A percentile compares a stretch with the other conserved stretches of the same genome.
These are phyloP conservation scores for Sphaeramia orbicularis DNA, from an alignment of 2,797 vertebrate species.

Conservation along the genomic window DNA sequence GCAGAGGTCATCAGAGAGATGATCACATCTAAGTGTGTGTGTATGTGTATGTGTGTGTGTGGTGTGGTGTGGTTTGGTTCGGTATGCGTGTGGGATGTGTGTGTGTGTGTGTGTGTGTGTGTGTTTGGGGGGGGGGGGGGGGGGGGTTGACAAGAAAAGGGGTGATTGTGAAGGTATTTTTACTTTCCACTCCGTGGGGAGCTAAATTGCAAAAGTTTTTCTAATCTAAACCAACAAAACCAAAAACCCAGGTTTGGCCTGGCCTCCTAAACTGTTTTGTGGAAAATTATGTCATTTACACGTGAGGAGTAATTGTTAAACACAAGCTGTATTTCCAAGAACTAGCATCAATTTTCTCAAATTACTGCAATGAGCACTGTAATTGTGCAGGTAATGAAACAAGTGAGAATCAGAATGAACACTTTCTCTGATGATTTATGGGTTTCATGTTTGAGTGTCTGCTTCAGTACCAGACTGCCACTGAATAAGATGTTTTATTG, in stretches of 20 bases:
- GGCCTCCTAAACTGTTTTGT: slow-evolving; percentile 20
- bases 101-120: not conserved
- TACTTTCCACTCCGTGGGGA: slow-evolving; percentile 28
- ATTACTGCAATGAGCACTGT: slow-evolving; percentile 33
- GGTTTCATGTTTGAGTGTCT: slow-evolving; percentile 49
- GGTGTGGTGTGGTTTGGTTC: slow-evolving; percentile 16
- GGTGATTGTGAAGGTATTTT: slow-evolving; percentile 44
- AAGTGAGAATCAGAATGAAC: slow-evolving; percentile 47
- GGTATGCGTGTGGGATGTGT: not conserved
- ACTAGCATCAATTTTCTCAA: slow-evolving; percentile 42
- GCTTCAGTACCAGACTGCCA: slow-evolving; percentile 10
- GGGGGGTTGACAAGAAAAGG: not conserved
- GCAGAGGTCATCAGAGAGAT: slow-evolving; percentile 81
- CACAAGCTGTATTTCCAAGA: slow-evolving; percentile 18
- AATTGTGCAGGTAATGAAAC: slow-evolving; percentile 52
- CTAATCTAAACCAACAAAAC: slow-evolving; percentile 42
- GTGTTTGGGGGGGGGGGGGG: not conserved
- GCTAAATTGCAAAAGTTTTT: slow-evolving; percentile 26
- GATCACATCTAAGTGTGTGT: slow-evolving; percentile 71
- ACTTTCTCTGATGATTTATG: slow-evolving; percentile 44
- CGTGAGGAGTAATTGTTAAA: slow-evolving; percentile 32
- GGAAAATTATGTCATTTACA: slow-evolving; percentile 40
- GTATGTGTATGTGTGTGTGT: slow-evolving; percentile 7
- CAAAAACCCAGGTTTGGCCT: slow-evolving; percentile 16
- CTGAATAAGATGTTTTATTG: slow-evolving; percentile 20